A percentile compares a stretch with the other conserved stretches of the same genome.
These are phyloP conservation scores for Amorpha juglandis DNA, from an alignment of 2,888 invertebrate genomes.

Conservation along the genomic window DNA sequence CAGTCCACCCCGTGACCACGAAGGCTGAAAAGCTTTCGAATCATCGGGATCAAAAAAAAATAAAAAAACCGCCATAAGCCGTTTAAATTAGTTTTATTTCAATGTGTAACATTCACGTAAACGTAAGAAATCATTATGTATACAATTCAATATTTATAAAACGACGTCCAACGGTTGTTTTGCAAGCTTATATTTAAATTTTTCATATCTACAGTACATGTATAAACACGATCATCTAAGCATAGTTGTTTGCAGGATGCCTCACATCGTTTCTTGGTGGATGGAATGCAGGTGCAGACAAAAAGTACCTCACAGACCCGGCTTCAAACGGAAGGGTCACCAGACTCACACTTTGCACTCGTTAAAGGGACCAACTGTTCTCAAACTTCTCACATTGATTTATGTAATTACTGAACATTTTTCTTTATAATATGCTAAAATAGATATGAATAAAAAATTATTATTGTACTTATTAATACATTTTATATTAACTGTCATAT, in stretches of 20 bases:
- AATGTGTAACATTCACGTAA: no score
- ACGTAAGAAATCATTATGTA: no score
- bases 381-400: slow-evolving; percentile 47
- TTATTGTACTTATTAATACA: background rate
- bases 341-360: slow-evolving; percentile 62
- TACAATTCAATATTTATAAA: no score
- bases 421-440: background rate
- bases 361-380: slow-evolving; percentile 55
- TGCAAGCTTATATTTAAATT: no score
- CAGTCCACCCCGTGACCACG: no score
- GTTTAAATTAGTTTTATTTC: no score
- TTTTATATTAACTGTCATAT: no score
- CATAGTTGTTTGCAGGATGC: slow-evolving; percentile 51
- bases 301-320: slow-evolving; percentile 64
- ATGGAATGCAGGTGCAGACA: slow-evolving; percentile 75
- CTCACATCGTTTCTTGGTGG: slow-evolving; percentile 61
- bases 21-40: no score
- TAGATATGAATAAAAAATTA: background rate
- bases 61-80: no score
- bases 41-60: no score
- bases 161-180: no score
- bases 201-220: background rate
- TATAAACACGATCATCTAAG: background rate
- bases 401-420: slow-evolving; percentile 3
- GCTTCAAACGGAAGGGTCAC: slow-evolving; percentile 75